Conservation (phyloP, 1,140 invertebrate species). For the Andricus grossulariae region DNA sequence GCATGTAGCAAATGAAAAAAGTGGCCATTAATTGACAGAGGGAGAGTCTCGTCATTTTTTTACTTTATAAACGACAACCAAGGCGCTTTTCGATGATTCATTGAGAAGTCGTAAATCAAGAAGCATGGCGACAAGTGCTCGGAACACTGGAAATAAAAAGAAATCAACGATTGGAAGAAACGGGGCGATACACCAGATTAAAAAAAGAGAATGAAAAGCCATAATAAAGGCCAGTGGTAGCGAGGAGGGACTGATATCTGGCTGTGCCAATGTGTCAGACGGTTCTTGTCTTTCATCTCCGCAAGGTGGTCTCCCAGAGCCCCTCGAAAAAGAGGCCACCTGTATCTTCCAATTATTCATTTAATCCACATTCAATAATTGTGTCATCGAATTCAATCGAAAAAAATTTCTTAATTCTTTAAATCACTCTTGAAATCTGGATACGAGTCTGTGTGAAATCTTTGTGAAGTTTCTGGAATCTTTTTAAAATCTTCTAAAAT, state of each 20-base stretch:
- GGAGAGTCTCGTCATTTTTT: slow-evolving; percentile 6
- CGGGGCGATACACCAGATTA: slow-evolving; percentile 5
- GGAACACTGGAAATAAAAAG: background rate
- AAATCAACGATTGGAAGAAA: slow-evolving; percentile 26
- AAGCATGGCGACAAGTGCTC: slow-evolving; percentile 17
- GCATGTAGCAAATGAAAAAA: slow-evolving; percentile 13
- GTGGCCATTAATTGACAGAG: slow-evolving; percentile 23
- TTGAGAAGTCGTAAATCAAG: slow-evolving; percentile 22
- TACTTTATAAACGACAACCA: background rate
- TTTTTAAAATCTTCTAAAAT: too few species aligned
- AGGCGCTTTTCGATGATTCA: slow-evolving; percentile 28
- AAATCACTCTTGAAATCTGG: too few species aligned
- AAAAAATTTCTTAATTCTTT: too few species aligned
- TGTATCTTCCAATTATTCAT: too few species aligned
- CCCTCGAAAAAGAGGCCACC: background rate
- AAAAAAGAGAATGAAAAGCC: slow-evolving; percentile 35
- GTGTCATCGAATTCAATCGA: too few species aligned
- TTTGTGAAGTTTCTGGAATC: too few species aligned
- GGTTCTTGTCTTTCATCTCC: slow-evolving; percentile 50
- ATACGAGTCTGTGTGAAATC: too few species aligned
- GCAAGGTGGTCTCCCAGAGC: slow-evolving; percentile 42
- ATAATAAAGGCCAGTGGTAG: slow-evolving; percentile 19
- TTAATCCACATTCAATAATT: too few species aligned
- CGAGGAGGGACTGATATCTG: slow-evolving; percentile 35
- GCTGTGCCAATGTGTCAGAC: slow-evolving; percentile 53